phyloP scores from a whole-genome alignment of 2,797 vertebrate species.

The Pagetopsis macropterus region DNA sequence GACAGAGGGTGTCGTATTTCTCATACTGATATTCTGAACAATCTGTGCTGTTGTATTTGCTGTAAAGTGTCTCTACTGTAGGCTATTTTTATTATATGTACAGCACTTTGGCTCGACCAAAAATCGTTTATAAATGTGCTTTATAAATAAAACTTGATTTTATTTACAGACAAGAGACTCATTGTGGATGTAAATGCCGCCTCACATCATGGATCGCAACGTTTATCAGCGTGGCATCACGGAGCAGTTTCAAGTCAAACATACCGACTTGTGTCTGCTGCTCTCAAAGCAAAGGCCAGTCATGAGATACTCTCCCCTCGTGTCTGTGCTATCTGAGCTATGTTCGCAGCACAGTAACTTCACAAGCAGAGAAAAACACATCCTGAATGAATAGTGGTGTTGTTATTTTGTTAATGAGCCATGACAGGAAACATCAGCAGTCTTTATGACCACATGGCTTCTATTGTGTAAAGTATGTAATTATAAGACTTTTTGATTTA shows the following conservation, averaged over 20 bases:
- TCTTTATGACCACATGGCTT: not conserved
- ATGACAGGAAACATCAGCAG: not conserved
- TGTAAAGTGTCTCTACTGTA: too few relatives aligned
- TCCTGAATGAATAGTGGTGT: not conserved
- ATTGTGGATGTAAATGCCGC: slow-evolving; percentile 53
- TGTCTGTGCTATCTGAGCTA: slow-evolving; percentile 42
- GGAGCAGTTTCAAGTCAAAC: slow-evolving; percentile 55
- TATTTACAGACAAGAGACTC: slow-evolving; percentile 40
- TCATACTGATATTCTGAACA: too few relatives aligned
- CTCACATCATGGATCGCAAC: slow-evolving; percentile 20
- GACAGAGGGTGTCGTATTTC: too few relatives aligned
- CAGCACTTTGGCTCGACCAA: too few relatives aligned
- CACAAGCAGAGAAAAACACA: slow-evolving; percentile 26
- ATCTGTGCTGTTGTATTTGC: too few relatives aligned
- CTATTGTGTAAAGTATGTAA: not conserved
- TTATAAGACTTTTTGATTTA: not conserved
- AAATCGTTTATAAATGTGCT: too few relatives aligned
- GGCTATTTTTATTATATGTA: too few relatives aligned
- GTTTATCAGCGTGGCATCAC: slow-evolving; percentile 48
- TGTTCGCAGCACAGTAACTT: slow-evolving; percentile 8
- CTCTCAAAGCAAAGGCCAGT: slow-evolving; percentile 57
- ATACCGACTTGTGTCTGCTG: slow-evolving; percentile 47
- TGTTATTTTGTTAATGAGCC: slow-evolving; percentile 20
- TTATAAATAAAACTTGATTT: too few relatives aligned
- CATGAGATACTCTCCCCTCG: slow-evolving; percentile 58